A percentile compares a stretch with the other conserved stretches of the same genome.
phyloP scores from a whole-genome alignment of 2,113 vertebrate genomes.

The Tragelaphus buxtoni region DNA sequence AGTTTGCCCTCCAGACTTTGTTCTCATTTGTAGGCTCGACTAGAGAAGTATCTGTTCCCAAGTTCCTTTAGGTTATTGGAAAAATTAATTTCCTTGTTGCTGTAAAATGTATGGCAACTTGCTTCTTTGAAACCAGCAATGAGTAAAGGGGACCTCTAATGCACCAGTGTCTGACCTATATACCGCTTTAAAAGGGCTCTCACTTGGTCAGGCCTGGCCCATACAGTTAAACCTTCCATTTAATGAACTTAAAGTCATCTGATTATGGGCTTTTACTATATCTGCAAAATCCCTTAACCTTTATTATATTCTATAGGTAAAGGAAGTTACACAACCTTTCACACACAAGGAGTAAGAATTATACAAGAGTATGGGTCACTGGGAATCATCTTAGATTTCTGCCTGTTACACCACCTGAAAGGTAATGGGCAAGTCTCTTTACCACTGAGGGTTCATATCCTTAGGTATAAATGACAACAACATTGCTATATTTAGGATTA shows the following conservation, averaged over 20 bases:
- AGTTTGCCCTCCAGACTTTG: neutral
- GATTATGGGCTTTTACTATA: neutral
- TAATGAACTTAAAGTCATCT: neutral
- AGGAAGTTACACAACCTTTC: neutral
- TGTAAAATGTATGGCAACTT: neutral
- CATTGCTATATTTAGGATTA: neutral
- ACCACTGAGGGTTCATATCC: neutral
- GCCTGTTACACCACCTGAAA: neutral
- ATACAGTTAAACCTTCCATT: neutral
- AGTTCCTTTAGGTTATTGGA: neutral
- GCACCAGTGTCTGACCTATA: neutral
- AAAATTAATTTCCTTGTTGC: neutral
- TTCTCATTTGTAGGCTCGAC: neutral
- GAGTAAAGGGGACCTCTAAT: neutral
- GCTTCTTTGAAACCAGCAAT: neutral
- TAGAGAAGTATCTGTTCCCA: neutral
- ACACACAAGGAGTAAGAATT: neutral
- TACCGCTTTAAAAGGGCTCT: neutral
- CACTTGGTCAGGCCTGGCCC: neutral
- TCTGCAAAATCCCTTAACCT: neutral
- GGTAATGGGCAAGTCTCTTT: neutral
- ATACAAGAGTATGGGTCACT: neutral
- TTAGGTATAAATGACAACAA: neutral
- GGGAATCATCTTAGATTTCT: neutral
- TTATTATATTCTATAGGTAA: neutral